Conservation (phyloP, 2,113 vertebrate genomes). For the Elephantulus edwardii region DNA sequence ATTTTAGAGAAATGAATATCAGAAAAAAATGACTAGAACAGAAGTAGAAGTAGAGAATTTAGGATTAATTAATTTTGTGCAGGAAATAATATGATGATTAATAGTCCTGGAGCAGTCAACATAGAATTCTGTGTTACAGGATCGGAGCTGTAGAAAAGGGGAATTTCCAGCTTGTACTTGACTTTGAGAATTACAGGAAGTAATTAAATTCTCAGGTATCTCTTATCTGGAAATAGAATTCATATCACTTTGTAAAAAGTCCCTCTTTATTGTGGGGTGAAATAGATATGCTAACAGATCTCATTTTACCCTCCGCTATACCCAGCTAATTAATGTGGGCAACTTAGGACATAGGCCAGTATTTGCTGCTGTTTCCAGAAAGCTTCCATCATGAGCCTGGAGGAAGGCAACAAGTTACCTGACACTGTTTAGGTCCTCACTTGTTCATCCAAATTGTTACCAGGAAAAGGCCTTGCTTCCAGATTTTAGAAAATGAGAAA, state of each 20-base stretch:
- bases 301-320: neutral
- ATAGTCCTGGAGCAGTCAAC: neutral
- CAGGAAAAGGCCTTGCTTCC: neutral
- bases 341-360: neutral
- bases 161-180: neutral
- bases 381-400: neutral
- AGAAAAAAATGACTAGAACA: neutral
- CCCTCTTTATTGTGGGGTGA: neutral
- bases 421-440: neutral
- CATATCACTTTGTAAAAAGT: neutral
- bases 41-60: neutral
- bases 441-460: neutral
- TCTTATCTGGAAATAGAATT: neutral
- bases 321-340: neutral
- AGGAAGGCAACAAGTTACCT: neutral
- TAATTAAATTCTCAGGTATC: neutral
- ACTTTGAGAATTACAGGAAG: neutral
- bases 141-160: neutral
- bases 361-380: neutral
- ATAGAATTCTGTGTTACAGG: neutral
- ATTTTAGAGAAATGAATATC: neutral
- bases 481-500: conserved; percentile 9
- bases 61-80: neutral
- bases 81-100: neutral
- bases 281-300: neutral